phyloP scores from a whole-genome alignment of 2,888 invertebrate genomes.

The Drosophila vallismaia region DNA sequence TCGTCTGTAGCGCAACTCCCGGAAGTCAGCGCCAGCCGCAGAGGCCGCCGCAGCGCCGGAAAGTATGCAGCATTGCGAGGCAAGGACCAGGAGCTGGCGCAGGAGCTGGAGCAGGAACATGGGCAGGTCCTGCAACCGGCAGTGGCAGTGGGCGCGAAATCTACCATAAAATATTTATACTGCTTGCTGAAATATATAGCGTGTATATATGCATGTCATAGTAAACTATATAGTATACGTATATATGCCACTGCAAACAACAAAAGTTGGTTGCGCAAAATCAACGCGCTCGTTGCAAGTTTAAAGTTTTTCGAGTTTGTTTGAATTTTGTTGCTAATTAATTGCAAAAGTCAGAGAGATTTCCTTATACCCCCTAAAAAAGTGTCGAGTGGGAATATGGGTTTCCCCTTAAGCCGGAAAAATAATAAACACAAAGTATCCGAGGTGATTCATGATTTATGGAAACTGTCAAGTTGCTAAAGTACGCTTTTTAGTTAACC shows the following conservation, averaged over 20 bases:
- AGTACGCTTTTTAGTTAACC: neutral
- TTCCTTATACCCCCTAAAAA: slow-evolving; percentile 23
- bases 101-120: slow-evolving; percentile 5
- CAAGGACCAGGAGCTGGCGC: slow-evolving; percentile 40
- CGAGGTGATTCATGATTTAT: neutral
- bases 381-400: slow-evolving; percentile 1
- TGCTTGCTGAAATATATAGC: slow-evolving; percentile 43
- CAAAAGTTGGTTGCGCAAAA: slow-evolving; percentile 56
- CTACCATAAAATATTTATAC: slow-evolving; percentile 77
- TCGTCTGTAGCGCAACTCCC: slow-evolving; percentile 74
- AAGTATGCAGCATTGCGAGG: slow-evolving; percentile 59
- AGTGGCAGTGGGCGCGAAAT: slow-evolving; percentile 58
- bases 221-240: slow-evolving; percentile 10
- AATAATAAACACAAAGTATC: slow-evolving; percentile 5
- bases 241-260: slow-evolving; percentile 51
- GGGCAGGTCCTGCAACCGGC: slow-evolving; percentile 9
- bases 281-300: slow-evolving; percentile 56
- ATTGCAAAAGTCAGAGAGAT: slow-evolving; percentile 63
- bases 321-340: slow-evolving; percentile 76
- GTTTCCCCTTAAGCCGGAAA: neutral
- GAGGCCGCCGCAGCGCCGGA: slow-evolving; percentile 58
- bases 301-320: slow-evolving; percentile 67
- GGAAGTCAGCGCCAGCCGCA: slow-evolving; percentile 71
- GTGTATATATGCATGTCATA: slow-evolving; percentile 16
- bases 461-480: neutral